Evolutionary conservation across 2,113 vertebrate genomes (phyloP).

Genomic region (Irena cyanogastra): DNA sequence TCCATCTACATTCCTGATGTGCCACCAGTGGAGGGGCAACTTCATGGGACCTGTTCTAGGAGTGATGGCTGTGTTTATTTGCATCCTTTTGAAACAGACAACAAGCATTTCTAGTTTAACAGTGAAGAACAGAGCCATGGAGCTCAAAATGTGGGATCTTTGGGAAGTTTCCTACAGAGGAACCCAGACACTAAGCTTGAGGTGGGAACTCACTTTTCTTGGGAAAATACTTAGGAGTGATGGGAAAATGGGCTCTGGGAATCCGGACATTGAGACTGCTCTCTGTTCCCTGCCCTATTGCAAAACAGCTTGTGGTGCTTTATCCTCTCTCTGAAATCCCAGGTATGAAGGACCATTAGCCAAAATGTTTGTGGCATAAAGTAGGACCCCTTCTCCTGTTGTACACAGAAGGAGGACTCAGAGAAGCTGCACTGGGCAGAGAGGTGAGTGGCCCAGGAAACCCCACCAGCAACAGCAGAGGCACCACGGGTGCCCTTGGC

Average conservation of each 20-base stretch:
- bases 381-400: rapidly evolving
- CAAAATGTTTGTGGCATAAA: not conserved
- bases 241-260: not conserved
- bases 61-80: not conserved
- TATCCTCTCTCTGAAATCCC: not conserved
- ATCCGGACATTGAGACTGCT: not conserved
- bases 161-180: not conserved
- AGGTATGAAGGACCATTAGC: not conserved
- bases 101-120: not conserved
- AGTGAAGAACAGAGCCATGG: not conserved
- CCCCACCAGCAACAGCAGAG: not conserved
- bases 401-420: not conserved
- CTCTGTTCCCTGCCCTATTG: not conserved
- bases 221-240: not conserved
- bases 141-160: not conserved
- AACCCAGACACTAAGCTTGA: not conserved
- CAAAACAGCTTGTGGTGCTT: not conserved
- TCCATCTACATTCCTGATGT: not conserved
- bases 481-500: not conserved
- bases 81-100: not conserved
- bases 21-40: not conserved
- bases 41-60: not conserved
- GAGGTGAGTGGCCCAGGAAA: not conserved
- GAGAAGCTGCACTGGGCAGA: not conserved
- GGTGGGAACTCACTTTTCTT: not conserved